Base-by-base conservation (phyloP, 2,113 vertebrate genomes). In the Hylia prasina region DNA sequence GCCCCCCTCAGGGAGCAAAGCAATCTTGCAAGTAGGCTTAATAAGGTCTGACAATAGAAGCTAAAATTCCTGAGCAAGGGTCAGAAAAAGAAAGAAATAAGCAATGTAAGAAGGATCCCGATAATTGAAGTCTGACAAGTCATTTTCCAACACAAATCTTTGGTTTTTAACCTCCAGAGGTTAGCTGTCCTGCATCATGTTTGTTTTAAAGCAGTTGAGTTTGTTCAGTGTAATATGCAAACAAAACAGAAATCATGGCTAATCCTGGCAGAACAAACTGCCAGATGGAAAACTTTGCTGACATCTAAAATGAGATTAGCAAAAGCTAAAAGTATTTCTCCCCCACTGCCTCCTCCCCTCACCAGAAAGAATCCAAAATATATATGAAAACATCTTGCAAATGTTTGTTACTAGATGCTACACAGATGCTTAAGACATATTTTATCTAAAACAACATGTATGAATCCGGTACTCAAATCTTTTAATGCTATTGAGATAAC, bases 261-360 rank as follows among this genome's bases (percentile, higher is more conserved):
- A 61, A 93, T 61, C 75, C 61, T 18, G 14, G 47, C 48, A 93
- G 84, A 96, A 88, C 21, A 88, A 86, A n/a, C n/a, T n/a, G n/a
- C n/a, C n/a, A n/a, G 80, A 82, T 5, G 51, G 19, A 3, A 15
- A 93, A 86, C 28, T 54, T 53, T 33, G 25, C 77, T 58, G 81
- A 78, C 39, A 73, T 54, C 10, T 50, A 58, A 93, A 89, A 83
- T 10, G 33, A 78, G 33, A 84, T 60, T 14, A 66, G 13, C n/a
- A 40, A 77, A 89, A 72, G 23, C 35, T 37, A 6, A 0, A 87
- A 75, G n/a, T 24, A 50, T 47, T 81, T 53, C 16, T 31, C n/a
- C 22, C 7, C 1, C 0, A 0, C 13, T 8, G 5, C 7, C 6
- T 11, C 8, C 20, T 54, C 5, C 5, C 17, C 35, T 33, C 18